phyloP scores from a whole-genome alignment of 2,797 vertebrate genomes.

The Megalops cyprinoides region DNA sequence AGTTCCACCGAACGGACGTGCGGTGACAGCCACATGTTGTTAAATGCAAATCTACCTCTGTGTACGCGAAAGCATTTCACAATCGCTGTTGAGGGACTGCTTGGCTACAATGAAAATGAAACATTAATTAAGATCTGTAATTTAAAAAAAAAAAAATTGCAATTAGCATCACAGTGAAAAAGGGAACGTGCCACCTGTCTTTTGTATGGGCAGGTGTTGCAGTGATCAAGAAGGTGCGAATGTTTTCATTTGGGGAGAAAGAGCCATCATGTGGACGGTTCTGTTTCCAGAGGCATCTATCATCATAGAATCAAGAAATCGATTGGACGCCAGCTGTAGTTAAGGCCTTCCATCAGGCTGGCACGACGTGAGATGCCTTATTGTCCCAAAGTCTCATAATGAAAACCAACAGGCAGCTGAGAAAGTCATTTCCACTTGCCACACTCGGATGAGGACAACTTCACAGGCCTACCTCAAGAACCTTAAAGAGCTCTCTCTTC shows the following conservation, averaged over 20 bases:
- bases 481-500: not conserved
- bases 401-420: conserved; percentile 31
- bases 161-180: not conserved
- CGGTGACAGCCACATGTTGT: conserved; percentile 25
- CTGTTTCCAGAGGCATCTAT: not conserved
- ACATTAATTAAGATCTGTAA: not conserved
- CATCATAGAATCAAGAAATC: conserved; percentile 28
- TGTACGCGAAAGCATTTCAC: not conserved
- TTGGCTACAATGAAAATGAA: not conserved
- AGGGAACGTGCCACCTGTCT: too few relatives aligned
- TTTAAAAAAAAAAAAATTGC: not conserved
- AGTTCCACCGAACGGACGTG: conserved; percentile 36
- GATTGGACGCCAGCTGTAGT: conserved; percentile 2
- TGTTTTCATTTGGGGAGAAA: not conserved
- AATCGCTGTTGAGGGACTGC: not conserved
- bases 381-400: conserved; percentile 7
- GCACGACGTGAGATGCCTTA: not conserved
- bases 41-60: conserved; percentile 23
- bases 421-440: conserved; percentile 20
- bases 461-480: conserved; percentile 5
- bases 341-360: not conserved
- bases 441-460: conserved; percentile 28
- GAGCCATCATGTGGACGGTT: not conserved
- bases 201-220: too few relatives aligned
- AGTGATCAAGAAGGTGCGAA: not conserved